These are phyloP conservation scores for Choloepus didactylus DNA, from an alignment of 2,797 vertebrate genomes.

Conservation along the genomic window DNA sequence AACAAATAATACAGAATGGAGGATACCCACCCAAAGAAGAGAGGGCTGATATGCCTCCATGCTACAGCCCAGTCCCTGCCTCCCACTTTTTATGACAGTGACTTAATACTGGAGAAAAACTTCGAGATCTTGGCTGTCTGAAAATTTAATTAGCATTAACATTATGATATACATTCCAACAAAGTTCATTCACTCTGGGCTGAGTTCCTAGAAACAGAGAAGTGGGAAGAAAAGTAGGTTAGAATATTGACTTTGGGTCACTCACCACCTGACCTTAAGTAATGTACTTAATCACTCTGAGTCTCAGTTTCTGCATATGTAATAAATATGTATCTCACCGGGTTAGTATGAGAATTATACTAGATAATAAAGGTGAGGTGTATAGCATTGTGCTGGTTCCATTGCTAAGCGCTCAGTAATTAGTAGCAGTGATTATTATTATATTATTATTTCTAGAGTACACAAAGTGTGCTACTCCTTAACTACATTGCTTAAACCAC, in stretches of 20 bases:
- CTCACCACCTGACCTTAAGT: neutral
- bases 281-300: neutral
- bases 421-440: neutral
- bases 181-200: neutral
- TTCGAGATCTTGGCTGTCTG: neutral
- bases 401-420: neutral
- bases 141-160: neutral
- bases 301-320: neutral
- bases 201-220: neutral
- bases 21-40: neutral
- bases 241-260: neutral
- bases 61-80: neutral
- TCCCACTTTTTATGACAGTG: neutral
- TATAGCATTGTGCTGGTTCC: neutral
- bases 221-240: neutral
- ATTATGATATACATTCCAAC: neutral
- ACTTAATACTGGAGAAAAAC: neutral
- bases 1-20: neutral
- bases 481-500: neutral
- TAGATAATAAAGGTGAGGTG: neutral
- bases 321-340: neutral
- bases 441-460: conserved; percentile 37
- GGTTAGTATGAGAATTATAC: neutral
- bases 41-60: neutral
- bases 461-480: neutral